Percentiles rank a stretch among this genome's conserved stretches.
Evolutionary conservation across 2,113 vertebrate species (phyloP).

Genomic region (Serilophus lunatus): DNA sequence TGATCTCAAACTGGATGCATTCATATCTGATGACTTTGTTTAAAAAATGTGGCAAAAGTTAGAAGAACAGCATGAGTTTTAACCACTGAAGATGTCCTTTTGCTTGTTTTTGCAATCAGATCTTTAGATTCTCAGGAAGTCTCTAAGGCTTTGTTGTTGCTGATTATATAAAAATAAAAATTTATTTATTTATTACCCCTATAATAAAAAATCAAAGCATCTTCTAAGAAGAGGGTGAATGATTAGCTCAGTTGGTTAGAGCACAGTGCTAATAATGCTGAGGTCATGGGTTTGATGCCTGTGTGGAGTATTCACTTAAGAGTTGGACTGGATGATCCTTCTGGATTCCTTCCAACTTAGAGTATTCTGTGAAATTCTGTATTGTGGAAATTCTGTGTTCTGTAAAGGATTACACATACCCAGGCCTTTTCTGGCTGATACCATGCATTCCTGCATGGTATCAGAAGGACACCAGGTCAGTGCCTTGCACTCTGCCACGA

Average conservation of each 20-base stretch:
- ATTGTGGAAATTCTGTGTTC: too few relatives aligned
- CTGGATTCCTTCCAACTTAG: too few relatives aligned
- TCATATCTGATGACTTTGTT: background rate
- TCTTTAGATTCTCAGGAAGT: background rate
- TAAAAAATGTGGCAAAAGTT: background rate
- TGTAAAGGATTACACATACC: background rate
- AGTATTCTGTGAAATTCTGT: too few relatives aligned
- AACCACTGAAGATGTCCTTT: background rate
- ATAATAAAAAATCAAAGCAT: background rate
- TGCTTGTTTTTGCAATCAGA: background rate
- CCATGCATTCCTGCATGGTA: accelerated
- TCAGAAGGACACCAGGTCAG: background rate
- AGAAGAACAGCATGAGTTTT: background rate
- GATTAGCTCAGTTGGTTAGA: background rate
- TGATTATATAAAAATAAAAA: background rate
- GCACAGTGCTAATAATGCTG: too few relatives aligned
- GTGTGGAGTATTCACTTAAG: too few relatives aligned
- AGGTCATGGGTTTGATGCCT: too few relatives aligned
- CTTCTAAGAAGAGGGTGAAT: background rate
- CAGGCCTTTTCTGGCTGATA: background rate
- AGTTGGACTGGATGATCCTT: too few relatives aligned
- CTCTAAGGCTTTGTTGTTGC: background rate
- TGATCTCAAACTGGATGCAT: background rate
- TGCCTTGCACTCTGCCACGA: background rate
- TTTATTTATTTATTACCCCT: background rate